phyloP scores from a whole-genome alignment of 2,113 vertebrate species.

The Ochotona curzoniae region DNA sequence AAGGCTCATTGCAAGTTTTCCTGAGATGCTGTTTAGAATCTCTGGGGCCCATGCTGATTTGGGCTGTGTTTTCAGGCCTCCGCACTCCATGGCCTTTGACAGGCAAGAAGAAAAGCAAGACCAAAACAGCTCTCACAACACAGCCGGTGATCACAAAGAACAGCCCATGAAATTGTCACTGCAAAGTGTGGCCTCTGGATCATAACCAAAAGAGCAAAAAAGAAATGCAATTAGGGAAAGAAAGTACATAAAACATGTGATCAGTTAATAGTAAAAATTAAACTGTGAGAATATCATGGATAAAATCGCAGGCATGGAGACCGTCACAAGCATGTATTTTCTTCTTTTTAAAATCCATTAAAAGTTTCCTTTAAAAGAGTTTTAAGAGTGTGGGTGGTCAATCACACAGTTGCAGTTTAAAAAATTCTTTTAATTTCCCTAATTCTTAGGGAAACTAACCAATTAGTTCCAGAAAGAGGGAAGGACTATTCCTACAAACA shows the following conservation, averaged over 20 bases:
- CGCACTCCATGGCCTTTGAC: conserved; percentile 31
- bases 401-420: not conserved
- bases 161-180: conserved; percentile 18
- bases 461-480: conserved; percentile 39
- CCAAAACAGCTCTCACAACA: conserved; percentile 14
- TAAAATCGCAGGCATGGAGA: not conserved
- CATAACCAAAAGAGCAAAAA: conserved; percentile 18
- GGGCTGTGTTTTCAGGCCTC: not conserved
- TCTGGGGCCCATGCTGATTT: not conserved
- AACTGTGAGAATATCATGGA: conserved; percentile 15
- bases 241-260: not conserved
- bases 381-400: not conserved
- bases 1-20: conserved; percentile 50
- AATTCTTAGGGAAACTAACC: conserved; percentile 26
- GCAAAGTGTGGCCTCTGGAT: conserved; percentile 29
- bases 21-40: conserved; percentile 10
- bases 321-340: not conserved
- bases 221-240: not conserved
- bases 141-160: not conserved
- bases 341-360: not conserved
- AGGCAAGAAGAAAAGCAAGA: conserved; percentile 53
- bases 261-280: not conserved
- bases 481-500: not conserved
- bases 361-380: not conserved
- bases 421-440: conserved; percentile 8